phyloP scores from a whole-genome alignment of 1,140 invertebrate genomes.

The Phymorhynchus buccinoides region DNA sequence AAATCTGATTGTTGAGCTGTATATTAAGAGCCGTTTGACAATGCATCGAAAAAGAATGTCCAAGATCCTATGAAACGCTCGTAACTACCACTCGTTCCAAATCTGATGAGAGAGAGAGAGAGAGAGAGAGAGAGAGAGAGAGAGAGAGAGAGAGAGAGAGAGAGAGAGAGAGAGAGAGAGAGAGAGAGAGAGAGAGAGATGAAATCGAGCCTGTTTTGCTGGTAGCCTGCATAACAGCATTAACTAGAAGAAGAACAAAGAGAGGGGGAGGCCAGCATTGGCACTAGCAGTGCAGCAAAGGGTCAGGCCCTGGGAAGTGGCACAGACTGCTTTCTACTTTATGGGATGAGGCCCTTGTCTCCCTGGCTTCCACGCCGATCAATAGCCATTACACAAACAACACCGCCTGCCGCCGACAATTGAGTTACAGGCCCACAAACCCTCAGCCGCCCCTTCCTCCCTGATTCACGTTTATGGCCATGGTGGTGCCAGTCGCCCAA shows the following conservation, averaged over 20 bases:
- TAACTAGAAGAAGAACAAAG: background rate
- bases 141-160: too few species aligned
- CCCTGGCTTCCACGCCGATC: background rate
- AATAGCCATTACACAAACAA: constrained; percentile 3
- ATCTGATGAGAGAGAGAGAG: too few species aligned
- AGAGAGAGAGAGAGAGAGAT: too few species aligned
- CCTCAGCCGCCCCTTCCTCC: background rate
- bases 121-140: too few species aligned
- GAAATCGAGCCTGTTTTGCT: background rate
- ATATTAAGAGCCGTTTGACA: too few species aligned
- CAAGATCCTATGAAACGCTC: too few species aligned
- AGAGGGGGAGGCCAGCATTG: background rate
- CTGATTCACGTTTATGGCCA: background rate
- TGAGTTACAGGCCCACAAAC: constrained; percentile 7
- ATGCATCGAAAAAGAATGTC: too few species aligned
- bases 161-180: too few species aligned
- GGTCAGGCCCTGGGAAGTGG: background rate
- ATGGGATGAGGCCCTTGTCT: background rate
- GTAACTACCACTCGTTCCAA: too few species aligned
- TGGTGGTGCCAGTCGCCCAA: background rate
- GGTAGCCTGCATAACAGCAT: background rate
- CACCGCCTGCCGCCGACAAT: constrained; percentile 3
- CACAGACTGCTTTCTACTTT: background rate
- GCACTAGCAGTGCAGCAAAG: background rate
- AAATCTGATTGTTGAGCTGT: too few species aligned